phyloP scores from a whole-genome alignment of 1,140 invertebrate species.

The Aphaenogaster ashmeadi region DNA sequence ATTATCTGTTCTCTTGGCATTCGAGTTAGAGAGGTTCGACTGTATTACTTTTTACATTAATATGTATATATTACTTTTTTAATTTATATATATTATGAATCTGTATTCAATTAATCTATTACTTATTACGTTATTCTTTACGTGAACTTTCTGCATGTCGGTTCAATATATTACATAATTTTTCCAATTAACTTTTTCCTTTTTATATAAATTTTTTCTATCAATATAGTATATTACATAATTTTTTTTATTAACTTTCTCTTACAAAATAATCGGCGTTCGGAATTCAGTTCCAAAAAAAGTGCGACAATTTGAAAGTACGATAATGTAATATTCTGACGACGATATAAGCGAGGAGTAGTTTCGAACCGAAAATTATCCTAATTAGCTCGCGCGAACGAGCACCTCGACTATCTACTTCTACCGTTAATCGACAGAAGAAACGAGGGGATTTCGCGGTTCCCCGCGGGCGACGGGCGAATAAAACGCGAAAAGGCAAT shows the following conservation, averaged over 20 bases:
- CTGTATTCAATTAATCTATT: background rate
- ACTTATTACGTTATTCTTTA: background rate
- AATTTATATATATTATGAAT: background rate
- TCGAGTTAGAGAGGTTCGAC: no score
- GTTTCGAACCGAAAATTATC: background rate
- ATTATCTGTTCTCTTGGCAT: no score
- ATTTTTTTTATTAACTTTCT: constrained; percentile 4
- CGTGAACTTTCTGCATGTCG: background rate
- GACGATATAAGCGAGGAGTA: background rate
- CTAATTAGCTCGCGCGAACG: constrained; percentile 18
- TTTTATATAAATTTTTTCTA: background rate
- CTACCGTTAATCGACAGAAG: constrained; percentile 14
- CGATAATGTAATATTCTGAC: background rate
- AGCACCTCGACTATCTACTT: background rate
- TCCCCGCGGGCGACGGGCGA: background rate
- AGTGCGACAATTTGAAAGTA: background rate
- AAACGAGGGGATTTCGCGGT: background rate
- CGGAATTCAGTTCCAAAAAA: background rate
- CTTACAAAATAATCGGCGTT: background rate
- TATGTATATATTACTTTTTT: background rate
- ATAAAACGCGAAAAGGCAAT: constrained; percentile 33
- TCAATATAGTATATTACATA: background rate
- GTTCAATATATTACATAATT: background rate
- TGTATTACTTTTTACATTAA: background rate
- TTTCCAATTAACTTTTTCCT: background rate